These are phyloP conservation scores for Danio albolineatus DNA, from an alignment of 2,797 vertebrate species.

Conservation along the genomic window DNA sequence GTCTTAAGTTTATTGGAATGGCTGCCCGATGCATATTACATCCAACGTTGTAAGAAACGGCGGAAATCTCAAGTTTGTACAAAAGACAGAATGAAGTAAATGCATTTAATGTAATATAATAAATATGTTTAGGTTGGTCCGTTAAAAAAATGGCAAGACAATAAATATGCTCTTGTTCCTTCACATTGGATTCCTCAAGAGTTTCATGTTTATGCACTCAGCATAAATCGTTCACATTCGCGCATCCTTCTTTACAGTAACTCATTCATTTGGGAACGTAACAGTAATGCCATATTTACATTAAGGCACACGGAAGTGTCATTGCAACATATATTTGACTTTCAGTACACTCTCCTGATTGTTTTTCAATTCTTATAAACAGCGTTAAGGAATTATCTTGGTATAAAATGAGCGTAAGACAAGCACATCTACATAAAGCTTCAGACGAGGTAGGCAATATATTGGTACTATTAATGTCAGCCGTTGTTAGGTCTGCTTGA, in stretches of 20 bases:
- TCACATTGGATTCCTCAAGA: slow-evolving; percentile 39
- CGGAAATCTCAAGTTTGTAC: slow-evolving; percentile 32
- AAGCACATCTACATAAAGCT: background rate
- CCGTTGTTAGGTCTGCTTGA: slow-evolving; percentile 10
- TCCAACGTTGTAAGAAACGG: slow-evolving; percentile 18
- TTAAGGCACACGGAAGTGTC: background rate
- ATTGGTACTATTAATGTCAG: background rate
- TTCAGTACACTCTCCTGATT: background rate
- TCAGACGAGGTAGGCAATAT: background rate
- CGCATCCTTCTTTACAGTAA: slow-evolving; percentile 13
- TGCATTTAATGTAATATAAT: slow-evolving; percentile 44
- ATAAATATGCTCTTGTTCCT: slow-evolving; percentile 54
- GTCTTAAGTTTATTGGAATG: slow-evolving; percentile 45
- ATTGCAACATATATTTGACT: background rate
- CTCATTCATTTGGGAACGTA: slow-evolving; percentile 5
- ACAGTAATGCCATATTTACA: slow-evolving; percentile 21
- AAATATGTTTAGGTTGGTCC: slow-evolving; percentile 49
- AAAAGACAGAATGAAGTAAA: slow-evolving; percentile 21
- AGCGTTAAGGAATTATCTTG: background rate
- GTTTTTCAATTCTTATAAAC: background rate
- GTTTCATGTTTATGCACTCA: slow-evolving; percentile 21
- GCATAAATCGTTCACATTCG: slow-evolving; percentile 36
- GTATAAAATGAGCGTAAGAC: background rate
- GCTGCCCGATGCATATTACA: slow-evolving; percentile 4
- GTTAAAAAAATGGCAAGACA: slow-evolving; percentile 21